Base-by-base conservation (phyloP, 1,140 invertebrate genomes). In the Drosophila lacteicornis region DNA sequence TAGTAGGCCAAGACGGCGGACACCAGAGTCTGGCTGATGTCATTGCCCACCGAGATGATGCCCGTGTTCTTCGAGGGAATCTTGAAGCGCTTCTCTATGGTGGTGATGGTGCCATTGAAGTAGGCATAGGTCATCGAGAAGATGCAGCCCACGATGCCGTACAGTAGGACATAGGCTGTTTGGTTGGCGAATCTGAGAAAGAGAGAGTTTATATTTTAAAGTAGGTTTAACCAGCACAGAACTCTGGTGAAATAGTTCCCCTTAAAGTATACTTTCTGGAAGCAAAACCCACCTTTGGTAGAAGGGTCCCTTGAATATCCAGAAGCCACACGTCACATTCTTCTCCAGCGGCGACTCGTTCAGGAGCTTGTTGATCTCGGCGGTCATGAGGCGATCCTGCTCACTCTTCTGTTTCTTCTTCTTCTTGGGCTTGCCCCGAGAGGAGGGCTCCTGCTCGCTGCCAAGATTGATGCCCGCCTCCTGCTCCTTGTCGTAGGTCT, bases 51-150 rank as follows among this genome's bases (percentile, higher is more conserved):
- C 17, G 95, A 95, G 70, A 96, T 96, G 51, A 96, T 94, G 46
- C 95, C 96, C 58, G 96, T 96, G 38, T 95, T 96, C 91, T 95
- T 95, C 9, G 95, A 96, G 1, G 96, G 95, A 82, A 97, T 96
- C 81, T 96, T 96, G 87, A 96, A 97, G 73, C 96, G 94, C 83
- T 97, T 97, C 90, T 97, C 96, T 30, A 97, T 93, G 1, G 96
- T 97, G 36, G 96, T 96, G 46, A 97, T 95, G 7, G 96, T 96
- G 11, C 96, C 96, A 80, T 96, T 96, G 68, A 96, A 96, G 85
- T 97, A 97, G 2, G 96, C 94, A 80, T 95, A 96, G 67, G 95
- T 95, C 67, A 96, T 96, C n/a, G 95, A 95, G 78, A 96, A 96
- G 50, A 96, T 94, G 73, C 96, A 95, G 2, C 96, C 96, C 2